These are phyloP conservation scores for Battus philenor DNA, from an alignment of 1,140 invertebrate genomes.

Conservation along the genomic window DNA sequence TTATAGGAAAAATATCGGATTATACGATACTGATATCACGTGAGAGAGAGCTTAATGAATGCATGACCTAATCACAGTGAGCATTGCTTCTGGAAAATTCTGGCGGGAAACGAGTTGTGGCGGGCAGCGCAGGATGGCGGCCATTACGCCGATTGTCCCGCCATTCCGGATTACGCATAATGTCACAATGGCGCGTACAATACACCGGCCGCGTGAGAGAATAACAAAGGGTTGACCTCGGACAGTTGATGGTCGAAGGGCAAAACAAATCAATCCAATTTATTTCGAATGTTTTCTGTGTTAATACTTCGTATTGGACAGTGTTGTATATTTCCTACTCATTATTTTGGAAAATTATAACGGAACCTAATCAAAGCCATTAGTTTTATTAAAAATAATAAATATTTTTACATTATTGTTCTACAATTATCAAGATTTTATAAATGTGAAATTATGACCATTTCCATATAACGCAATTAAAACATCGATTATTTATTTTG, in stretches of 20 bases:
- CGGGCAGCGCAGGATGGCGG: slow-evolving; percentile 46
- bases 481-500: no score
- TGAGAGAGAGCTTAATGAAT: slow-evolving; percentile 22
- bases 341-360: no score
- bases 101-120: slow-evolving; percentile 45
- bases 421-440: no score
- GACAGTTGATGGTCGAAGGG: slow-evolving; percentile 12
- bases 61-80: slow-evolving; percentile 39
- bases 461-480: no score
- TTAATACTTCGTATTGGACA: no score
- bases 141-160: slow-evolving; percentile 56
- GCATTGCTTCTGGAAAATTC: slow-evolving; percentile 63
- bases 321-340: no score
- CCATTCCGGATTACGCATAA: slow-evolving; percentile 40
- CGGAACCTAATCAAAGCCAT: no score
- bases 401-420: no score
- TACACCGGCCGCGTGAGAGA: background rate
- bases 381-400: no score
- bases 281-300: no score
- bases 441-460: no score
- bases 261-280: background rate
- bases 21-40: slow-evolving; percentile 19
- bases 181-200: slow-evolving; percentile 20
- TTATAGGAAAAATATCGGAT: no score
- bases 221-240: slow-evolving; percentile 6